Percentiles rank a stretch among this genome's conserved stretches.
phyloP scores from a whole-genome alignment of 2,797 vertebrate species.

The Capromys pilorides region DNA sequence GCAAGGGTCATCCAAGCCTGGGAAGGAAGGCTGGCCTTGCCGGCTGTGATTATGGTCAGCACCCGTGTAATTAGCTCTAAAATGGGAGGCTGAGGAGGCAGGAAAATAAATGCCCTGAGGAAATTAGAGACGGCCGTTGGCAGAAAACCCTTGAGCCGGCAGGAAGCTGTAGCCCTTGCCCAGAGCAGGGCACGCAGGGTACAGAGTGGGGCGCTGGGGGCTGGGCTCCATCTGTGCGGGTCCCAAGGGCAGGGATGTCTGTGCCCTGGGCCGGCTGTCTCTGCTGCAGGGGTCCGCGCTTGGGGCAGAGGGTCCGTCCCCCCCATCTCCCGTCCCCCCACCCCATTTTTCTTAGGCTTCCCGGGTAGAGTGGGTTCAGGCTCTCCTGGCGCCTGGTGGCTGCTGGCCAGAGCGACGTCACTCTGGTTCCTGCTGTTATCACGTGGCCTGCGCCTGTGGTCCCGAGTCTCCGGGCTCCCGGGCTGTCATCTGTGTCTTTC shows the following conservation, averaged over 20 bases:
- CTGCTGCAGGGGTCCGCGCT: neutral
- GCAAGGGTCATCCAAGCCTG: neutral
- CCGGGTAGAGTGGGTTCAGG: neutral
- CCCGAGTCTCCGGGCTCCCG: neutral
- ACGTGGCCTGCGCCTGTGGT: too few species aligned
- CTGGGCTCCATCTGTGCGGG: fast-evolving
- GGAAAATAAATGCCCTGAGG: constrained; percentile 64
- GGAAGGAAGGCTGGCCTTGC: constrained; percentile 16
- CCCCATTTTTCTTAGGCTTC: neutral
- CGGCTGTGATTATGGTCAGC: constrained; percentile 38
- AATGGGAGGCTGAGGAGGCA: constrained; percentile 72
- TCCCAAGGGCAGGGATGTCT: neutral
- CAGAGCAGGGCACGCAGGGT: neutral
- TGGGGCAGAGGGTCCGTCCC: neutral
- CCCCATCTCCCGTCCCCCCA: too few species aligned
- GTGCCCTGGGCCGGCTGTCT: neutral
- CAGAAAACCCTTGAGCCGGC: neutral
- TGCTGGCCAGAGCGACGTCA: neutral
- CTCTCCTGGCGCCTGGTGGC: neutral
- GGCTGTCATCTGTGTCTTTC: neutral
- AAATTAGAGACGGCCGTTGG: constrained; percentile 58
- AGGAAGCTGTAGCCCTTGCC: neutral
- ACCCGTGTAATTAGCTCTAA: constrained; percentile 76
- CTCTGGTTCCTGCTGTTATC: fast-evolving
- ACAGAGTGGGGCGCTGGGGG: fast-evolving